Evolutionary conservation across 2,888 invertebrate species (phyloP).

Genomic region (Drosophila incognita): DNA sequence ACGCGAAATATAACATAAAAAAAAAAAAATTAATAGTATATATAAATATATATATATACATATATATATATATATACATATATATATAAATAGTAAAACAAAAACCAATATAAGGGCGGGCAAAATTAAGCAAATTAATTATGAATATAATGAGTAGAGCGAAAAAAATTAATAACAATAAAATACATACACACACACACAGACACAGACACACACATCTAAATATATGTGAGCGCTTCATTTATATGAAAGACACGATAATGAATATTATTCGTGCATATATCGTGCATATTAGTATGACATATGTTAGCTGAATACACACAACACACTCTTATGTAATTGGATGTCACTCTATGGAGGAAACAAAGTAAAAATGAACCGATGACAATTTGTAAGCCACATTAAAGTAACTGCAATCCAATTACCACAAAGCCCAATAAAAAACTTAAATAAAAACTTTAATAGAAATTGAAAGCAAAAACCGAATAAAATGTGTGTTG

Average conservation of each 20-base stretch:
- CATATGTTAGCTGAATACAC: slow-evolving; percentile 73
- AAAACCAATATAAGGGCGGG: slow-evolving; percentile 76
- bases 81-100: slow-evolving; percentile 58
- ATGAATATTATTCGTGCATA: slow-evolving; percentile 67
- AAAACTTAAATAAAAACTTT: slow-evolving; percentile 20
- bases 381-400: slow-evolving; percentile 49
- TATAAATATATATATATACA: slow-evolving; percentile 54
- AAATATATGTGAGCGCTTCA: slow-evolving; percentile 63
- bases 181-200: slow-evolving; percentile 36
- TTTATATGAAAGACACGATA: slow-evolving; percentile 31
- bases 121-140: slow-evolving; percentile 76
- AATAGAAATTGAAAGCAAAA: slow-evolving; percentile 17
- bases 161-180: slow-evolving; percentile 48
- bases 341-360: slow-evolving; percentile 48
- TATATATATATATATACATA: slow-evolving; percentile 54
- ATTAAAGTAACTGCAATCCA: slow-evolving; percentile 39
- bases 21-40: slow-evolving; percentile 56
- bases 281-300: slow-evolving; percentile 70
- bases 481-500: slow-evolving; percentile 65
- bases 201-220: slow-evolving; percentile 51
- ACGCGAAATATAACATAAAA: slow-evolving; percentile 66
- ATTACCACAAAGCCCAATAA: slow-evolving; percentile 32
- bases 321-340: slow-evolving; percentile 44
- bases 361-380: slow-evolving; percentile 33
- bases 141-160: slow-evolving; percentile 73